Evolutionary conservation across 2,113 vertebrate species (phyloP).

Genomic region (Actenoides lindsayi): DNA sequence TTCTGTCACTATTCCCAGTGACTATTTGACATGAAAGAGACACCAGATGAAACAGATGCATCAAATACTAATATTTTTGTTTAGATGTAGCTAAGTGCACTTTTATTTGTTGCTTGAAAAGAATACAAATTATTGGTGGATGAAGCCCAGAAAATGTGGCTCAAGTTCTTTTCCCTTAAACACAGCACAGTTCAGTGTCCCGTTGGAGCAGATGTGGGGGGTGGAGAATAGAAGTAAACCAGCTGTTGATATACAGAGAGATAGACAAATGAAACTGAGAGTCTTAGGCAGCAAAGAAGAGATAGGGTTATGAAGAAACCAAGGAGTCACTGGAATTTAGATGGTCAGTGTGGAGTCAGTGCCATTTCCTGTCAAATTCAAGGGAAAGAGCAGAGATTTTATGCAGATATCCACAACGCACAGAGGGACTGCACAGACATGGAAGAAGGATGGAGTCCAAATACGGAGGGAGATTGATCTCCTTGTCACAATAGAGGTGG

Average conservation of each 20-base stretch:
- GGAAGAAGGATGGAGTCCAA: not conserved
- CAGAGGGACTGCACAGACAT: not conserved
- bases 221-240: not conserved
- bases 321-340: not conserved
- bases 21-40: not conserved
- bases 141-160: not conserved
- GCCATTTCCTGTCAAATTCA: not conserved
- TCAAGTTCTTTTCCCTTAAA: not conserved
- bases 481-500: not conserved
- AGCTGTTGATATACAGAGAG: not conserved
- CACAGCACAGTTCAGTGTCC: not conserved
- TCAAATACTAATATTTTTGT: not conserved
- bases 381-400: not conserved
- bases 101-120: not conserved
- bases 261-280: not conserved
- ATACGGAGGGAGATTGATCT: not conserved
- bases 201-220: not conserved
- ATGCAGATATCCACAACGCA: not conserved
- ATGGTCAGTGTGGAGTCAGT: not conserved
- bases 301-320: not conserved
- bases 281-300: not conserved
- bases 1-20: not conserved
- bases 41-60: not conserved
- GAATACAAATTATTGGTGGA: not conserved
- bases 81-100: not conserved